These are phyloP conservation scores for Dascyllus trimaculatus DNA, from an alignment of 2,113 vertebrate species.

Conservation along the genomic window DNA sequence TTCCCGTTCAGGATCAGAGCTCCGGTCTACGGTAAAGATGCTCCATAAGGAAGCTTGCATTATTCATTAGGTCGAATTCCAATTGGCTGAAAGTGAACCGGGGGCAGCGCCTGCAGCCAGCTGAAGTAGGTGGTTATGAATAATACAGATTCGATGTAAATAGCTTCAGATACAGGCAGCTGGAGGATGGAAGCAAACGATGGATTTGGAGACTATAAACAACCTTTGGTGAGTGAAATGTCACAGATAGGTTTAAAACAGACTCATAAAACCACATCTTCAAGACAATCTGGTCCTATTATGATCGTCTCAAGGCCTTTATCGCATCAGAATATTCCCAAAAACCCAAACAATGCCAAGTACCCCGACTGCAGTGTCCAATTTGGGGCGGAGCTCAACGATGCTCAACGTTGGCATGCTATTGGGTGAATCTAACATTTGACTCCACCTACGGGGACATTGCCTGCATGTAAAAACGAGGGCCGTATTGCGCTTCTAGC, in stretches of 20 bases:
- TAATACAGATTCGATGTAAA: slow-evolving; percentile 5
- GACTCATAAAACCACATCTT: not conserved
- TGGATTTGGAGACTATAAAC: not conserved
- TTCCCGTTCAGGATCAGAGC: not conserved
- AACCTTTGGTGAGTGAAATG: not conserved
- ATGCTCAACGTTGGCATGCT: no score
- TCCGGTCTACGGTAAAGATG: not conserved
- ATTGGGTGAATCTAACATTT: no score
- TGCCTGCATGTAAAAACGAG: no score
- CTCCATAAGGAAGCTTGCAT: not conserved
- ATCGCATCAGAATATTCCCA: no score
- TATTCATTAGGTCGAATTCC: not conserved
- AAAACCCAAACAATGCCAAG: no score
- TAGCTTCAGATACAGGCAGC: not conserved
- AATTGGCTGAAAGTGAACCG: not conserved
- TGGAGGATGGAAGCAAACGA: not conserved
- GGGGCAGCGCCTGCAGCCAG: not conserved
- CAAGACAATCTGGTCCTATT: not conserved
- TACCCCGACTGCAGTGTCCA: no score
- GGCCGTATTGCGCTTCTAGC: no score
- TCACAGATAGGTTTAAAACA: not conserved
- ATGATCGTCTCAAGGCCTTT: no score
- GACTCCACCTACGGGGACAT: no score
- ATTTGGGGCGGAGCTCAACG: no score
- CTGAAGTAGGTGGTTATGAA: slow-evolving; percentile 5